Conservation (phyloP, 2,113 vertebrate species). For the Engraulis encrasicolus region DNA sequence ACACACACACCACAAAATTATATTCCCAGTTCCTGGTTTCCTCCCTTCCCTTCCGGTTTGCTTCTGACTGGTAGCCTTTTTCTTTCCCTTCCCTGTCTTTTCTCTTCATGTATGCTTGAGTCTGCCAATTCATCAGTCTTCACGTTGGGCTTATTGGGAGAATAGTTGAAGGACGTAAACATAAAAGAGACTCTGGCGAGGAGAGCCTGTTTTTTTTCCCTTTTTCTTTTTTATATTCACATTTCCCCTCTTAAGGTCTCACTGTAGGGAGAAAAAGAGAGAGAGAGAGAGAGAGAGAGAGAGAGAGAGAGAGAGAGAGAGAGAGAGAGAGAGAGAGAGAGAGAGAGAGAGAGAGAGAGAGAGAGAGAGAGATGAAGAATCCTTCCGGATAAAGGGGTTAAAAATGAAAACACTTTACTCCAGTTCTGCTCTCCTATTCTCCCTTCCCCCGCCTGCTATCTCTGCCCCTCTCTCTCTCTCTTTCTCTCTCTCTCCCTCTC, state of each 20-base stretch:
- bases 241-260: not conserved
- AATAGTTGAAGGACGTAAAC: not conserved
- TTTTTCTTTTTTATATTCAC: no score
- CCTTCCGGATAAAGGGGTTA: constrained; percentile 43
- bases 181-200: constrained; percentile 36
- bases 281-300: no score
- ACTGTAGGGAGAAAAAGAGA: not conserved
- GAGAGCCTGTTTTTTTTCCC: constrained; percentile 22
- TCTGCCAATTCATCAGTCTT: constrained; percentile 2
- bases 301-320: no score
- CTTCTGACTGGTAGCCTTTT: not conserved
- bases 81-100: no score
- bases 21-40: not conserved
- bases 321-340: constrained; percentile 30
- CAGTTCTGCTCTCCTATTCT: not conserved
- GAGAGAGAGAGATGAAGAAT: constrained; percentile 46
- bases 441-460: no score
- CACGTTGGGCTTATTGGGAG: not conserved
- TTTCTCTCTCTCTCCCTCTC: constrained; percentile 29
- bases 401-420: constrained; percentile 43
- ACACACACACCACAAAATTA: not conserved
- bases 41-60: not conserved
- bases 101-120: not conserved
- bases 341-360: not conserved
- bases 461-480: constrained; percentile 31